Evolutionary conservation across 1,140 invertebrate genomes (phyloP).

Genomic region (Solen grandis): DNA sequence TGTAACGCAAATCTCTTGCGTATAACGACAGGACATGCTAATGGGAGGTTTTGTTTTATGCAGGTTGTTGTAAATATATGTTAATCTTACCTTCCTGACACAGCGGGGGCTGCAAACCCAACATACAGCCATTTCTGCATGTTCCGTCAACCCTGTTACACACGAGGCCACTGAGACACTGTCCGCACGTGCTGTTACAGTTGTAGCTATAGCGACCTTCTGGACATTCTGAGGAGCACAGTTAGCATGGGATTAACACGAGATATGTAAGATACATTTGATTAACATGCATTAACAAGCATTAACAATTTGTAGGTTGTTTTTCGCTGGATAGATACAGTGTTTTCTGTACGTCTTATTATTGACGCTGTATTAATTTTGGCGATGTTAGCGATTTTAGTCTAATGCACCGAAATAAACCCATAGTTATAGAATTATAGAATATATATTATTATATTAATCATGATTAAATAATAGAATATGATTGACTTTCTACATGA

Average conservation of each 20-base stretch:
- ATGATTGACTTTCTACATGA: too few relatives aligned
- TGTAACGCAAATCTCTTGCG: too few relatives aligned
- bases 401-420: background rate
- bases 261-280: background rate
- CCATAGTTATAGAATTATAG: too few relatives aligned
- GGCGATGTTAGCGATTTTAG: too few relatives aligned
- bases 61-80: too few relatives aligned
- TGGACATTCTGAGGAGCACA: slow-evolving; percentile 42
- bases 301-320: background rate
- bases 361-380: background rate
- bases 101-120: slow-evolving; percentile 10
- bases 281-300: background rate
- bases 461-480: too few relatives aligned
- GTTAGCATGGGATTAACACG: slow-evolving; percentile 7
- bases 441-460: too few relatives aligned
- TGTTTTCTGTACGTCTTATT: background rate
- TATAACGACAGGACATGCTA: background rate
- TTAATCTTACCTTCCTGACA: slow-evolving; percentile 41
- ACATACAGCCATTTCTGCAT: slow-evolving; percentile 38
- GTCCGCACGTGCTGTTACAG: slow-evolving; percentile 46
- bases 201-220: slow-evolving; percentile 52
- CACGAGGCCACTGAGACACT: slow-evolving; percentile 4
- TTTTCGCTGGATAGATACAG: background rate
- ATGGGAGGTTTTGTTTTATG: background rate
- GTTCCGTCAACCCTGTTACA: slow-evolving; percentile 47